A percentile compares a stretch with the other conserved stretches of the same genome.
phyloP scores from a whole-genome alignment of 2,888 invertebrate species.

The Alviniconcha strummeri region DNA sequence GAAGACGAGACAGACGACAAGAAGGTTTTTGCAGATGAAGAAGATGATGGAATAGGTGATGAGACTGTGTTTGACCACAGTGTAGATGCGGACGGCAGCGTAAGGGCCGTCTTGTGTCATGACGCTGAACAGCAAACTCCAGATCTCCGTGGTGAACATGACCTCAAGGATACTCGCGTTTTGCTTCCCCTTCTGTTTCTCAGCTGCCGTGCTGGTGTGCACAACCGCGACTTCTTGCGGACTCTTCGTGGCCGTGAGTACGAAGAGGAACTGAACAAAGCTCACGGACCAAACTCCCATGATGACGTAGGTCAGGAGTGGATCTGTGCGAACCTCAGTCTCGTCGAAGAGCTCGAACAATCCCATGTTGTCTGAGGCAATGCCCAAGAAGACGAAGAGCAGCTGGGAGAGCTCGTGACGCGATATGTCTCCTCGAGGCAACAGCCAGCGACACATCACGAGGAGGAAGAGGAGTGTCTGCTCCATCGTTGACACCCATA shows the following conservation, averaged over 20 bases:
- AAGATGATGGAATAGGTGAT: slow-evolving; percentile 69
- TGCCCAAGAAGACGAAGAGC: slow-evolving; percentile 73
- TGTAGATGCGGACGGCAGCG: slow-evolving; percentile 64
- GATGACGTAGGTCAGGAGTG: slow-evolving; percentile 61
- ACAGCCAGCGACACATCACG: slow-evolving; percentile 65
- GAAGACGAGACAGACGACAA: slow-evolving; percentile 58
- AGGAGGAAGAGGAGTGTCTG: slow-evolving; percentile 63
- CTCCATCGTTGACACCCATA: slow-evolving; percentile 61
- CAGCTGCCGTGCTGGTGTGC: background rate
- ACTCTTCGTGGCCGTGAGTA: slow-evolving; percentile 66
- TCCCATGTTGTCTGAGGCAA: slow-evolving; percentile 69
- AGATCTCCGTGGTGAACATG: slow-evolving; percentile 67
- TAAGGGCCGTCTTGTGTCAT: slow-evolving; percentile 75
- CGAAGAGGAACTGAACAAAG: slow-evolving; percentile 70
- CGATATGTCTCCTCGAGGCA: slow-evolving; percentile 66
- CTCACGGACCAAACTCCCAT: slow-evolving; percentile 69
- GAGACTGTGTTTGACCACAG: slow-evolving; percentile 59
- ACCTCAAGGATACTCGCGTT: slow-evolving; percentile 29
- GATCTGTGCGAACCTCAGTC: slow-evolving; percentile 55
- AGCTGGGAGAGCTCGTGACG: slow-evolving; percentile 73
- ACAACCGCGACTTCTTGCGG: slow-evolving; percentile 21
- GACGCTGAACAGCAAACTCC: slow-evolving; percentile 74
- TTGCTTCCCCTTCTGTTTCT: slow-evolving; percentile 22
- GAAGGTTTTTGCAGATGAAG: slow-evolving; percentile 65
- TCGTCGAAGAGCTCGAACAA: slow-evolving; percentile 64